Evolutionary conservation across 2,113 vertebrate genomes (phyloP).

Genomic region (Gnathonemus echidnorhynchus): DNA sequence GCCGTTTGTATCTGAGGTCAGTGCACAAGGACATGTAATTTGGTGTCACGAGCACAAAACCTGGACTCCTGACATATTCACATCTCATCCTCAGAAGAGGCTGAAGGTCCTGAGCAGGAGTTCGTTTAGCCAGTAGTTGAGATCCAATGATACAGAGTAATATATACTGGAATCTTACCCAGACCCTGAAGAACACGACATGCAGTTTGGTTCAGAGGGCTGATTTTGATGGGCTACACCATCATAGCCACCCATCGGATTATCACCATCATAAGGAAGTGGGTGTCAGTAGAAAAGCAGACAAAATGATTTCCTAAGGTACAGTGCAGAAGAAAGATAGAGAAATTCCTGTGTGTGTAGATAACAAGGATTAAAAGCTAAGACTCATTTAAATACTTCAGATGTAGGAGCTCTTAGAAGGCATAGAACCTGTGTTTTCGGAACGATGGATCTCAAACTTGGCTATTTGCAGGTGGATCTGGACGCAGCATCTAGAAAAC

Average conservation of each 20-base stretch:
- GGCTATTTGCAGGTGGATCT: not conserved
- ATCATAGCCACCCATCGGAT: not conserved
- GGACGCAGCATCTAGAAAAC: not conserved
- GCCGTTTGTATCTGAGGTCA: not conserved
- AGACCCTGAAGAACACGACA: not conserved
- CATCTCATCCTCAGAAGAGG: not conserved
- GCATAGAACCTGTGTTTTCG: not conserved
- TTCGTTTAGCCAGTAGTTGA: not conserved
- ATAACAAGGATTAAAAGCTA: not conserved
- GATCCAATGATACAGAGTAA: not conserved
- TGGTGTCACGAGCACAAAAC: not conserved
- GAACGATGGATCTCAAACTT: not conserved
- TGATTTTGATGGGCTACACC: not conserved
- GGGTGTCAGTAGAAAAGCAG: not conserved
- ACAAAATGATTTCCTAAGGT: not conserved
- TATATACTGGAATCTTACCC: not conserved
- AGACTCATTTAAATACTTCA: not conserved
- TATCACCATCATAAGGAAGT: not conserved
- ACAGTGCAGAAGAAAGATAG: not conserved
- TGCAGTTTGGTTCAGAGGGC: not conserved
- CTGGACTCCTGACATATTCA: not conserved
- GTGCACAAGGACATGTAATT: not conserved
- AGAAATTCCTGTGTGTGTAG: not conserved
- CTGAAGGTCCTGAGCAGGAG: not conserved
- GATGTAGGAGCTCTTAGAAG: not conserved